phyloP scores from a whole-genome alignment of 2,797 vertebrate genomes.

The Lacerta bilineata region DNA sequence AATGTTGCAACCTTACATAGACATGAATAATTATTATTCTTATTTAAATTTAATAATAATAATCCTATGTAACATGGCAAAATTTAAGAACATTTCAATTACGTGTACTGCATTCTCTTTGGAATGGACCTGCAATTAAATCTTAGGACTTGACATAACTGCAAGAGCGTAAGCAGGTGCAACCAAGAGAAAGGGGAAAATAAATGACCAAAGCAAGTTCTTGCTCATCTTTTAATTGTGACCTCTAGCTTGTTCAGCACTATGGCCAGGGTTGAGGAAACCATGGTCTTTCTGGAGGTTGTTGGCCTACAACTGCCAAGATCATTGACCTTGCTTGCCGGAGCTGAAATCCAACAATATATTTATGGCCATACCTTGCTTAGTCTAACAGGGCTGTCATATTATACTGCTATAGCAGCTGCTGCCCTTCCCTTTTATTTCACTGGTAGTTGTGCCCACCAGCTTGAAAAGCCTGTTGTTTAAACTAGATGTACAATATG shows the following conservation, averaged over 20 bases:
- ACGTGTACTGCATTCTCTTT: constrained; percentile 67
- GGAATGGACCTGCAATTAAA: constrained; percentile 52
- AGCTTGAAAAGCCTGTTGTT: accelerated
- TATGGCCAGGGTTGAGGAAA: background rate
- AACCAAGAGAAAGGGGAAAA: background rate
- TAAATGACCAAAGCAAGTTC: background rate
- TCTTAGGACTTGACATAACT: constrained; percentile 12
- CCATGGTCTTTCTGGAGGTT: too few relatives aligned
- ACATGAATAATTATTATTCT: too few relatives aligned
- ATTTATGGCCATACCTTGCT: too few relatives aligned
- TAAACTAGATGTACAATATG: too few relatives aligned
- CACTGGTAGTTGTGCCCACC: background rate
- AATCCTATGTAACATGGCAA: constrained; percentile 69
- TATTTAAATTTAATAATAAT: constrained; percentile 46
- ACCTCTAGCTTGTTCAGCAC: background rate
- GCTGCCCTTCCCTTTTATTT: background rate
- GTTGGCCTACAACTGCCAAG: too few relatives aligned
- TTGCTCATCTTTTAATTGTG: background rate
- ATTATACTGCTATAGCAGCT: background rate
- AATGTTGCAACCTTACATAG: too few relatives aligned
- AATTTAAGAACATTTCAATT: constrained; percentile 72
- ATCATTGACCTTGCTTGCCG: too few relatives aligned
- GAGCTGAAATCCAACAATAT: background rate
- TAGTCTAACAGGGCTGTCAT: background rate
- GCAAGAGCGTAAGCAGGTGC: background rate